These are phyloP conservation scores for Peromyscus leucopus DNA, from an alignment of 2,113 vertebrate species.

Conservation along the genomic window DNA sequence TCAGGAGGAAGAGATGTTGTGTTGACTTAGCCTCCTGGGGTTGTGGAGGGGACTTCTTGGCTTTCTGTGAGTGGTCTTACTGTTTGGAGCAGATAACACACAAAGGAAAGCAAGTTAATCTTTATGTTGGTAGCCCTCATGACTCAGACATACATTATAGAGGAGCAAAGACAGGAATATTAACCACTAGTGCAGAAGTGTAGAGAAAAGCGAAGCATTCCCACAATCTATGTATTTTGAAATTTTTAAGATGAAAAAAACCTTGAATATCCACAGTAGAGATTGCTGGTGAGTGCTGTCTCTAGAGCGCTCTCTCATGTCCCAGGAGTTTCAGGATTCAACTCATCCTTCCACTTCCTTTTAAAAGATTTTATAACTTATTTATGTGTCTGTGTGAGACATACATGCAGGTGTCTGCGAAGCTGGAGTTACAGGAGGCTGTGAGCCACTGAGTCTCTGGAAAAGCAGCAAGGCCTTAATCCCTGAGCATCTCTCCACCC, in stretches of 20 bases:
- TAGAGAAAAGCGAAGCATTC: not conserved
- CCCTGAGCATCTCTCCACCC: not conserved
- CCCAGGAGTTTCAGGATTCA: not conserved
- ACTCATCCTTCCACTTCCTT: not conserved
- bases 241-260: not conserved
- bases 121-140: not conserved
- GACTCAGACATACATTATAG: not conserved
- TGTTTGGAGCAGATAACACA: conserved; percentile 8
- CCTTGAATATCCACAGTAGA: not conserved
- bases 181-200: not conserved
- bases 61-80: not conserved
- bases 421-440: not conserved
- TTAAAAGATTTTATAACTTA: not conserved
- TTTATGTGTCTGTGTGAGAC: not conserved
- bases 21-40: not conserved
- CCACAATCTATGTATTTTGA: not conserved
- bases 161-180: not conserved
- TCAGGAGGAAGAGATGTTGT: not conserved
- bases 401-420: not conserved
- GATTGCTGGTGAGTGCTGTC: not conserved
- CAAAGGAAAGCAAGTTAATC: not conserved
- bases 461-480: not conserved
- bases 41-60: not conserved
- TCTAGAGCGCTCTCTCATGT: not conserved
- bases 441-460: not conserved